phyloP scores from a whole-genome alignment of 64 coral and sea anemone genomes.

The Montipora capricornis region DNA sequence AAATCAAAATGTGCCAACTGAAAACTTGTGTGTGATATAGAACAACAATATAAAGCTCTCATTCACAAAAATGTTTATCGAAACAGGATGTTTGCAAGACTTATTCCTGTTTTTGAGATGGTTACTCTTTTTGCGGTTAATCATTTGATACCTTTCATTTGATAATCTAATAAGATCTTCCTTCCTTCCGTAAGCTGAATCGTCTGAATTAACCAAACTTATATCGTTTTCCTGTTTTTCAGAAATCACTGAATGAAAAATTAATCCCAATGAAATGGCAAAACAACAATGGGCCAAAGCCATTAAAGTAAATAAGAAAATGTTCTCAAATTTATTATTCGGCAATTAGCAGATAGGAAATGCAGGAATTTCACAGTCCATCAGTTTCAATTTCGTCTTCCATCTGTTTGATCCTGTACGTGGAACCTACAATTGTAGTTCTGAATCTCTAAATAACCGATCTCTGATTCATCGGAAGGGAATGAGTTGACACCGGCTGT shows the following conservation, averaged over 20 bases:
- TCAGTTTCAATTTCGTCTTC: no score
- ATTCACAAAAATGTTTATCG: no score
- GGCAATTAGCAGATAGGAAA: background rate
- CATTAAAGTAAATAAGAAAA: no score
- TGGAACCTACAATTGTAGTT: no score
- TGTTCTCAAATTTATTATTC: background rate
- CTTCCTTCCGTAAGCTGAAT: slow-evolving; percentile 11
- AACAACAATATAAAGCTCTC: no score
- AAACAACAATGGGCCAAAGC: background rate
- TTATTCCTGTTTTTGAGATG: background rate
- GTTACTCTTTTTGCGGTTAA: background rate
- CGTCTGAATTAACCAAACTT: background rate
- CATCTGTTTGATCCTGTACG: no score
- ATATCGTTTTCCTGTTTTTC: background rate
- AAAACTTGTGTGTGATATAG: no score
- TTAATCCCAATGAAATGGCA: background rate
- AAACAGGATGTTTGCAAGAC: no score
- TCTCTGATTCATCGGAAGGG: no score
- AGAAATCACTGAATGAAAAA: background rate
- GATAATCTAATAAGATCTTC: background rate
- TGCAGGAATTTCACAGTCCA: background rate
- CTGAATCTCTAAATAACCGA: no score
- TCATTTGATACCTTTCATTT: background rate
- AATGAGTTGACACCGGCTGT: no score
- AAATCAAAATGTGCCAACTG: no score